Base-by-base conservation (phyloP, 2,113 vertebrate species). In the Dromas ardeola region DNA sequence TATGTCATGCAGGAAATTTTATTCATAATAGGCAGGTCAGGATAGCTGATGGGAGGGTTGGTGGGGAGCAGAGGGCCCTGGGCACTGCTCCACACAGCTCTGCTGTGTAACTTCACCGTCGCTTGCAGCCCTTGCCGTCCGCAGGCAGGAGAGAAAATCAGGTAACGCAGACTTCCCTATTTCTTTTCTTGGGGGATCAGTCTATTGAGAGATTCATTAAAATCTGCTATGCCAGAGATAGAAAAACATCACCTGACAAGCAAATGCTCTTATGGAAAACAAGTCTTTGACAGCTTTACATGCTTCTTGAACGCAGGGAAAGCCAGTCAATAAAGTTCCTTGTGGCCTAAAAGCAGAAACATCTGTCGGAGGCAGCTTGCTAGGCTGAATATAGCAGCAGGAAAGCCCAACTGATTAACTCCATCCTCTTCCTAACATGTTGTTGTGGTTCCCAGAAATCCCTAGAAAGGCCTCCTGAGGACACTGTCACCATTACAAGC, bases 331-430 rank as follows among this genome's bases (percentile, higher is more conserved):
- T 89, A 94, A 94, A 50, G 55, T 89, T 96, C 87, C 85, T 94
- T 63, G 77, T 89, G 90, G 77, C 86, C 92, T 97, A 96, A 94
- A 96, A 96, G 86, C 97, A 96, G 80, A 94, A 96, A 96, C 97
- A 97, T 97, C 96, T 97, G 96, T 92, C 34, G 1, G 66, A 93
- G 69, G 71, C 56, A 19, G 95, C 93, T 96, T 95, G 95, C 78
- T 95, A 67, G 83, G 86, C 92, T 88, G 93, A 97, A 97, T 94
- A 96, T 94, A 97, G 92, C 95, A 97, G 83, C 95, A 96, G 94
- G 86, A 96, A 97, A 97, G 94, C 92, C 94, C 92, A 93, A 76
- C 78, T 90, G 96, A 97, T 97, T 97, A 97, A 97, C 81, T 96
- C 94, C 95, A 95, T 95, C 93, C 94, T 95, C 91, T 88, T 96